Evolutionary conservation across 2,888 invertebrate species (phyloP), one percentile per base, ranked within the genome.

Genomic region (Volucella inanis): DNA sequence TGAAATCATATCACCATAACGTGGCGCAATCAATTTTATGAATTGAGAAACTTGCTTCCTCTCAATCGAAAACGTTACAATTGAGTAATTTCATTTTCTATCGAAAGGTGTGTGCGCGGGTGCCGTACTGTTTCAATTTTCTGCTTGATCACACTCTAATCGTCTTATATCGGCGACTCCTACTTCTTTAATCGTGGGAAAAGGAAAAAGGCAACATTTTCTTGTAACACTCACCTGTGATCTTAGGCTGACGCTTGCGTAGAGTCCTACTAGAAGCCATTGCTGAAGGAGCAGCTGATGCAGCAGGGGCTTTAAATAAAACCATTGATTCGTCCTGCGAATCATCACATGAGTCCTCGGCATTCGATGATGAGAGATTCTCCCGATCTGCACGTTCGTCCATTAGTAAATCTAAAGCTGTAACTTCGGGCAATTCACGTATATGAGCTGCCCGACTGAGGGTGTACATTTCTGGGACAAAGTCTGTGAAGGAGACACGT

Each of bases 361-460:
- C 49, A 18, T 50, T 78, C 38, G 78, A 87, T 10, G 71, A 76
- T 57, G 89, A 89, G 31, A 87, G 82, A 84, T 91, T 91, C 86
- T 90, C 91, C 39, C 91, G 91, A 77, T 91, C 90, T 18, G 92
- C 90, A 54, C 92, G 90, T 82, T 90, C 91, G 77, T 91, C 90
- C 84, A 92, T 87, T 64, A 91, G 85, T 10, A 87, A 62, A 77
- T 92, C 91, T 87, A 89, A 87, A 10, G 88, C 84, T 12, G 88
- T 88, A 54, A 88, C 74, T 45, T 86, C 87, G 52, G 88, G 68
- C 39, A 76, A 74, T 14, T 68, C 79, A 49, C 92, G 90, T n/a
- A 91, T 89, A 88, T 92, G 92, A 9, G 92, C 92, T 3, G 91
- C 92, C n/a, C 92, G 90, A 57, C 90, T 92, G 0, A 92, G 88